phyloP scores from a whole-genome alignment of 2,113 vertebrate genomes.

The Urocynchramus pylzowi region DNA sequence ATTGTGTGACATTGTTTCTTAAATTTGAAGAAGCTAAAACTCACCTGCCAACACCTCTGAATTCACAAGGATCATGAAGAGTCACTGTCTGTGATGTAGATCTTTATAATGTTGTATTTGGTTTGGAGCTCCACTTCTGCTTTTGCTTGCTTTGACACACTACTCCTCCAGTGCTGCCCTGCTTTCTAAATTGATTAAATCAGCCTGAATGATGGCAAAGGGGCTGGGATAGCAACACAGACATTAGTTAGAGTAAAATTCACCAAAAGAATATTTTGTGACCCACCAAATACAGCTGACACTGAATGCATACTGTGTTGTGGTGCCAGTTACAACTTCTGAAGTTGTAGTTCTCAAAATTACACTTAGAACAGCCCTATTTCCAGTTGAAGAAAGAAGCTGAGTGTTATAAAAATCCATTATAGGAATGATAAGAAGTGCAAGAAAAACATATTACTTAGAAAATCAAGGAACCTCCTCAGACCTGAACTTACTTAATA shows the following conservation, averaged over 20 bases:
- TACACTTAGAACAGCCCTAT: neutral
- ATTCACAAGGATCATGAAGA: neutral
- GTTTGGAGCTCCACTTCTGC: neutral
- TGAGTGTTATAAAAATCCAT: neutral
- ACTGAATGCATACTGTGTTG: neutral
- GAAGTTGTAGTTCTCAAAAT: neutral
- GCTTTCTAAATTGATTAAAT: neutral
- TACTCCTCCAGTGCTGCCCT: neutral
- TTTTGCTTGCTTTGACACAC: neutral
- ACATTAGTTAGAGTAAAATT: neutral
- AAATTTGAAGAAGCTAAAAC: neutral
- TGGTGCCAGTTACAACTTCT: neutral
- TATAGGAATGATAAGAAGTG: neutral
- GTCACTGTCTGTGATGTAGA: neutral
- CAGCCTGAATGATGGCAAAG: neutral
- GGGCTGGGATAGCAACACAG: neutral
- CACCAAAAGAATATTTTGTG: neutral
- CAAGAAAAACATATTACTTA: neutral
- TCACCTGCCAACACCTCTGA: neutral
- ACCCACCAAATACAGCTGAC: neutral
- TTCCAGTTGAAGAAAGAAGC: neutral
- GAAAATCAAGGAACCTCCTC: neutral
- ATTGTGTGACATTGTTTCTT: neutral
- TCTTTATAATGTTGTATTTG: neutral
- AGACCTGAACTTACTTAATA: neutral